Percentiles rank a stretch among this genome's conserved stretches.
Evolutionary conservation across 2,797 vertebrate species (phyloP).

Genomic region (Masticophis lateralis): DNA sequence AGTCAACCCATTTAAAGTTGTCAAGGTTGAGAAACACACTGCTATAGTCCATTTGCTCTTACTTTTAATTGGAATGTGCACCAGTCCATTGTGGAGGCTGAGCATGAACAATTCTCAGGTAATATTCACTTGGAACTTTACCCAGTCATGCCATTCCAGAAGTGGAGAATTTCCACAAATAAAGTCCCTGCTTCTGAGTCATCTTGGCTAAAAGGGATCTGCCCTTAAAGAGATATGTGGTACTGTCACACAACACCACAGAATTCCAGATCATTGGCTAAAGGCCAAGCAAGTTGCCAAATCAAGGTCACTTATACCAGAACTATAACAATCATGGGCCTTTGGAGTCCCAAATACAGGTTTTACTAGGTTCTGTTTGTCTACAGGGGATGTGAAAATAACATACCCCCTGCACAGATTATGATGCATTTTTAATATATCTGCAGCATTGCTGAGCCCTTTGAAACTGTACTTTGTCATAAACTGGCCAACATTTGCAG

Average conservation of each 20-base stretch:
- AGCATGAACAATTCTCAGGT: neutral
- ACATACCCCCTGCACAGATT: neutral
- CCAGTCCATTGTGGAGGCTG: neutral
- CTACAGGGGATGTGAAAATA: neutral
- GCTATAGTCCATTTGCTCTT: neutral
- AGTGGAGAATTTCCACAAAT: neutral
- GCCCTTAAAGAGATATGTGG: neutral
- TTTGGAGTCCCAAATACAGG: neutral
- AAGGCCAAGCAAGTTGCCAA: neutral
- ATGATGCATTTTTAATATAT: neutral
- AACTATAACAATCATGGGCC: neutral
- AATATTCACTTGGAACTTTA: neutral
- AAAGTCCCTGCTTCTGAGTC: constrained; percentile 9
- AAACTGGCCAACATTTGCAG: neutral
- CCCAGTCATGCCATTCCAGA: constrained; percentile 1
- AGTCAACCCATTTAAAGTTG: neutral
- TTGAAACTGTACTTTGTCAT: neutral
- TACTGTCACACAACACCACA: neutral
- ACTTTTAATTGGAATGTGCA: neutral
- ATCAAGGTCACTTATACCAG: neutral
- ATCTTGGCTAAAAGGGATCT: neutral
- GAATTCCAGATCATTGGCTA: neutral
- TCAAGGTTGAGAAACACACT: neutral
- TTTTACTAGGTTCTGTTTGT: neutral
- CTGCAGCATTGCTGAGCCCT: neutral